These are phyloP conservation scores for Emydoidea blandingii DNA, from an alignment of 2,797 vertebrate species.

Conservation along the genomic window DNA sequence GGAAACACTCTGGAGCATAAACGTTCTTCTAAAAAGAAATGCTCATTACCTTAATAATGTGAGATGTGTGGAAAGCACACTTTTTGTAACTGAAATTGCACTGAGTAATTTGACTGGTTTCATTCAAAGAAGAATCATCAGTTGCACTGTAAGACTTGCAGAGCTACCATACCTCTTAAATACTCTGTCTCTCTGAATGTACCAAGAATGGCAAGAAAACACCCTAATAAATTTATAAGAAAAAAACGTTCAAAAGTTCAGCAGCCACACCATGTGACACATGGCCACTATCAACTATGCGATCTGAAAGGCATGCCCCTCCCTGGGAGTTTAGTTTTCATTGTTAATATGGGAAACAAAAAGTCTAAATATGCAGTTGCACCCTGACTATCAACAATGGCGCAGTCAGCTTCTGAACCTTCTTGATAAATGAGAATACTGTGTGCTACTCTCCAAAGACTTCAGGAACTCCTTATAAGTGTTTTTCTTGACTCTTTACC, in stretches of 20 bases:
- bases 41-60: slow-evolving; percentile 57
- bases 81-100: slow-evolving; percentile 59
- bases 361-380: slow-evolving; percentile 67
- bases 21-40: slow-evolving; percentile 61
- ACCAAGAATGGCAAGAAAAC: slow-evolving; percentile 70
- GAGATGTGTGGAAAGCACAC: slow-evolving; percentile 55
- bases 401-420: slow-evolving; percentile 53
- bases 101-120: slow-evolving; percentile 68
- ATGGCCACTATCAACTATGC: slow-evolving; percentile 56
- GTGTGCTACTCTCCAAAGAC: slow-evolving; percentile 45
- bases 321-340: slow-evolving; percentile 71
- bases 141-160: slow-evolving; percentile 49
- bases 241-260: slow-evolving; percentile 59
- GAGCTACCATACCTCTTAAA: slow-evolving; percentile 63
- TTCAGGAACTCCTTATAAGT: slow-evolving; percentile 59
- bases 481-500: slow-evolving; percentile 81
- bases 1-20: slow-evolving; percentile 19
- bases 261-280: slow-evolving; percentile 60
- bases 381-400: slow-evolving; percentile 64
- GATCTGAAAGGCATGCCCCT: slow-evolving; percentile 65
- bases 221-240: slow-evolving; percentile 60
- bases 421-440: slow-evolving; percentile 69
- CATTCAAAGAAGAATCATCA: slow-evolving; percentile 64
- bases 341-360: slow-evolving; percentile 69
- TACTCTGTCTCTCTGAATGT: slow-evolving; percentile 56